A percentile compares a stretch with the other conserved stretches of the same genome.
These are phyloP conservation scores for Gastrophysa polygoni DNA, from an alignment of 2,888 invertebrate genomes.

Conservation along the genomic window DNA sequence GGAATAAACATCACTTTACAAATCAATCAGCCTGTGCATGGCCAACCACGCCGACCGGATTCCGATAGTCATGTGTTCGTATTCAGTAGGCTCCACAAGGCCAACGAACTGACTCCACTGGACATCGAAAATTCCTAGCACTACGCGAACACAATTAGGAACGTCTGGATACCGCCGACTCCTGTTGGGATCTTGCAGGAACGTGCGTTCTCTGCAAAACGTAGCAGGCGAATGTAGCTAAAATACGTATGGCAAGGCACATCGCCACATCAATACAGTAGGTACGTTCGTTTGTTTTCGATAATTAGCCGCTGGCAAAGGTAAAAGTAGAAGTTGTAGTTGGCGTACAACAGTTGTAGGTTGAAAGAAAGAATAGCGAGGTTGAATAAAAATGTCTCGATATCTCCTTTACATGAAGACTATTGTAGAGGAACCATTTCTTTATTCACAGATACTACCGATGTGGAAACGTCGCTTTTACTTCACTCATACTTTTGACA, in stretches of 20 bases:
- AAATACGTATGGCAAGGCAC: constrained; percentile 4
- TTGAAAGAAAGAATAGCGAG: neutral
- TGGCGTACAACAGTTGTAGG: neutral
- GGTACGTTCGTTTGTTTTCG: neutral
- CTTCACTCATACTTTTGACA: no score
- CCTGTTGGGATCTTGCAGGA: neutral
- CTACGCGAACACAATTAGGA: neutral
- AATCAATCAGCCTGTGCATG: constrained; percentile 45
- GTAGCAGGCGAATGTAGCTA: neutral
- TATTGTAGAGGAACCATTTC: no score
- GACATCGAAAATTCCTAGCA: neutral
- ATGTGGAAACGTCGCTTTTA: no score
- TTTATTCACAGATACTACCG: no score
- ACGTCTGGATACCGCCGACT: constrained; percentile 22
- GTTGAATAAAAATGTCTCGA: neutral
- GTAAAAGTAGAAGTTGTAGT: neutral
- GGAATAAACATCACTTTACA: constrained; percentile 26
- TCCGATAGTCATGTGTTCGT: constrained; percentile 50
- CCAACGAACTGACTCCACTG: constrained; percentile 46
- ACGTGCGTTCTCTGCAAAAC: constrained; percentile 13
- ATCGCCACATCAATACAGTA: constrained; percentile 4
- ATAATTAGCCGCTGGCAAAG: constrained; percentile 15
- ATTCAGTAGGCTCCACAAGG: constrained; percentile 48
- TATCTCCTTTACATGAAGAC: no score
- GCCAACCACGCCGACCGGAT: constrained; percentile 50